Evolutionary conservation across 2,888 invertebrate species (phyloP), one percentile per base, ranked within the genome.

Genomic region (Callosobruchus maculatus): DNA sequence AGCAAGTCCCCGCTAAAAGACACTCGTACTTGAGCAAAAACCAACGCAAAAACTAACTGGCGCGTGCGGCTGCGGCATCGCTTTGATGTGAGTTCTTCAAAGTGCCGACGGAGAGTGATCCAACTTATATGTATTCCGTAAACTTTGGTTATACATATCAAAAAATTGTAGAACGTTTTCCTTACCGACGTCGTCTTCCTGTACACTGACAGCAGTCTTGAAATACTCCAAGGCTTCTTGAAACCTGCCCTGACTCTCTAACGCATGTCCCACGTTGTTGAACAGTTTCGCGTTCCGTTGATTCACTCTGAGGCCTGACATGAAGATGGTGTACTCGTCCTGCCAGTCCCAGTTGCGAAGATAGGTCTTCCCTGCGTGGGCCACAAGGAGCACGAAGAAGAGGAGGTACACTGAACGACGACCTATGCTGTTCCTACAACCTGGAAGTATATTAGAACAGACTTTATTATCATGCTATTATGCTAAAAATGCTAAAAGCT

Each of bases 211-310:
- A 20, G 98, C 98, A 82, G 95, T 95, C 84, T 95, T 93, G 87
- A 98, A 98, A 88, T 96, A 98, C 78, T 92, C 90, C 74, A 98
- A 88, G 0, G 98, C 98, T 85, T 97, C 96, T 0, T 88, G 81
- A 90, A 92, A 81, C 30, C 88, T 89, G 0, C 90, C 91, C 82
- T 92, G 91, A 77, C 91, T 94, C 89, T 98, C 98, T 80, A 98
- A 88, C 0, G 97, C 97, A 87, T 98, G 98, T 0, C 98, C 98
- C 0, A 98, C 97, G 87, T 98, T 98, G 88, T 98, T 98, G 88
- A 96, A 98, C 22, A 98, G 89, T 87, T 98, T 98, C 22, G 98
- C 98, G 88, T 98, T 98, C 78, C 93, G 91, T 80, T 93, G 93
- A 85, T 96, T 97, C 70, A 97, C 93, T 83, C 89, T 89, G 73